phyloP scores from a whole-genome alignment of 2,888 invertebrate genomes.

The Chironomus tentans region DNA sequence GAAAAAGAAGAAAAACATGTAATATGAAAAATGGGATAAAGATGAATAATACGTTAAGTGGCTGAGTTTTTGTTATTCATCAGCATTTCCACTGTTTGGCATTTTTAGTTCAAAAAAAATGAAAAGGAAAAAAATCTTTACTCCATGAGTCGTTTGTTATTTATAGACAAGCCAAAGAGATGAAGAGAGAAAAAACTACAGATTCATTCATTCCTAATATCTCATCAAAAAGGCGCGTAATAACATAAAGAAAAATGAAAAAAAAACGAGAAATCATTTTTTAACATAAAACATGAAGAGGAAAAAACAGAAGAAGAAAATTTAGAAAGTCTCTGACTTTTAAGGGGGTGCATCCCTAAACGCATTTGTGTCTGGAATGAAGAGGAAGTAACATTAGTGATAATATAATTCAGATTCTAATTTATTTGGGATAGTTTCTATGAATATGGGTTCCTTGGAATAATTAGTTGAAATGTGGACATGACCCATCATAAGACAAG shows the following conservation, averaged over 20 bases:
- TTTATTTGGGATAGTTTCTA: too few relatives aligned
- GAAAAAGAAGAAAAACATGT: not conserved
- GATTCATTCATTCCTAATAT: not conserved
- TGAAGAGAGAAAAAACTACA: not conserved
- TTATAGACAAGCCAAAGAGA: not conserved
- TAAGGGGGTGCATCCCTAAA: too few relatives aligned
- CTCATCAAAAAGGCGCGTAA: constrained; percentile 4
- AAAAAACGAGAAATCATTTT: not conserved
- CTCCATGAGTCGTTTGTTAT: not conserved
- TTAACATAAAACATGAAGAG: not conserved
- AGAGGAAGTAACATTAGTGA: too few relatives aligned
- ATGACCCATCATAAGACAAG: too few relatives aligned
- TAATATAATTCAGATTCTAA: too few relatives aligned
- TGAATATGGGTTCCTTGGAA: too few relatives aligned
- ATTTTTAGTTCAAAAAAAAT: not conserved
- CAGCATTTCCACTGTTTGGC: not conserved
- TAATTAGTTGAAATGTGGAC: too few relatives aligned
- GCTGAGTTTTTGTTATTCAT: constrained; percentile 13
- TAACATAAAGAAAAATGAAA: not conserved
- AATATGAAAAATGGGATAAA: constrained; percentile 19
- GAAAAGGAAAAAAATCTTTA: not conserved
- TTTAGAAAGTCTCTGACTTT: too few relatives aligned
- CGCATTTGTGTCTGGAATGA: too few relatives aligned
- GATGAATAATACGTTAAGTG: constrained; percentile 23
- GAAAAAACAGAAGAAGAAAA: not conserved